Base-by-base conservation (phyloP, 2,888 invertebrate species). In the Drosophila siamana region DNA sequence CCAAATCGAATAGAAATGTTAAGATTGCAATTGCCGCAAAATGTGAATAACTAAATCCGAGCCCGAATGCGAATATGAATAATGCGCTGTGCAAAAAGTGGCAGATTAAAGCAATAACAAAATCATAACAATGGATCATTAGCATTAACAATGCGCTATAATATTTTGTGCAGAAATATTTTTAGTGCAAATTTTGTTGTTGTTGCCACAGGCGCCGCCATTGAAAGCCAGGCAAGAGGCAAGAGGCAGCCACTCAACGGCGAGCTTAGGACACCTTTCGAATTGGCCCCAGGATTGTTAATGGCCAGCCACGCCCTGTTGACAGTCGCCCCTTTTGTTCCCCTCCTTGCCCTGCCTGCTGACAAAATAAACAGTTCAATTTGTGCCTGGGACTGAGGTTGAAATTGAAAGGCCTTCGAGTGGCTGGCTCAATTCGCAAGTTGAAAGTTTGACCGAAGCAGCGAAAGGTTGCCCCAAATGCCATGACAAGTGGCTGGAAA, bases 241-340 rank as follows among this genome's bases (percentile, higher is more conserved):
- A 44, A 38, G 8, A 11, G 24, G 15, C 40, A 54, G 50, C 41
- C 30, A 19, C 43, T 43, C 19, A 19, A 19, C 19, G 19, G 19
- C 19, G 19, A 48, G 74, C 56, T 63, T 78, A 57, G 63, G 79
- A 74, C 57, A 61, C 79, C 74, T 78, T 78, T 74, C 69, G 56
- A 78, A 74, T 78, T 78, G 56, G 74, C 74, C 74, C 11, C 48
- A 57, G 78, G 74, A 68, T 68, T 48, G 78, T 74, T 68, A 74
- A 74, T 74, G 63, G n/a, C 0, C 33, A 15, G 75, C 59, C 79
- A 68, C 74, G 56, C 74, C 78, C 41, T 11, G 30, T 9, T 26
- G 19, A 22, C 11, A 8, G 9, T 19, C 4, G 26, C 6, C 1
- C 26, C 26, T 26, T 11, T 13, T 8, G 3, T 2, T 7, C 7